Evolutionary conservation across 1,140 invertebrate species (phyloP), one percentile per base, ranked within the genome.

Genomic region (Cryptotermes secundus): DNA sequence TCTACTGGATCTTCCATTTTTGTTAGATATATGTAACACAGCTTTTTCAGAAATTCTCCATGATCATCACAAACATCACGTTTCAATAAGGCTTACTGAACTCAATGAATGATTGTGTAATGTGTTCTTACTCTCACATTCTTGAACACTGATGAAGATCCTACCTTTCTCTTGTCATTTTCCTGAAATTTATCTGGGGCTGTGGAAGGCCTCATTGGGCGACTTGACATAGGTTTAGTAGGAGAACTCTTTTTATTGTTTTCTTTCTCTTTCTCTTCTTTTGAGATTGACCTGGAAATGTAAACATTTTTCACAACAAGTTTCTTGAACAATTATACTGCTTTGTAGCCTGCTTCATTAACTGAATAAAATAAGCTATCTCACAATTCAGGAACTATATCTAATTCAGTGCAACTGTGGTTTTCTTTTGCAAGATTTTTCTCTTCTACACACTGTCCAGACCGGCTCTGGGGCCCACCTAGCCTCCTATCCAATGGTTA

Each of bases 251-350:
- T 96, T 86, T 94, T 95, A 87, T 95, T 95, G 88, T 95, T 95
- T 89, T 96, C 96, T 86, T 95, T 94, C 84, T 96, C 96, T 88
- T 97, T 97, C 88, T 97, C 96, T 88, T 96, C 96, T 87, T 96
- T 96, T 83, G 95, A 95, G 87, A 96, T 93, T 82, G 94, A 94
- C 90, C 94, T 95, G 87, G n/a, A 86, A 85, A 53, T 65, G 19
- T 19, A 59, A 59, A 24, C 19, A 59, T 59, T 59, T 59, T 59
- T 59, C 53, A n/a, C 6, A 59, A 59, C 26, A 7, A 10, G 3
- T 31, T n/a, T 49, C 45, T 49, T 49, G 16, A 3, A 42, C 9
- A 14, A 42, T 42, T 22, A 49, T 49, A 19, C 45, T 49, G 45
- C 45, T 19, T 49, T 22, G 22, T 22, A 49, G 45, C 22, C 45